Conservation (phyloP, 2,797 vertebrate genomes). For the Enteromius afrohamiltoni region DNA sequence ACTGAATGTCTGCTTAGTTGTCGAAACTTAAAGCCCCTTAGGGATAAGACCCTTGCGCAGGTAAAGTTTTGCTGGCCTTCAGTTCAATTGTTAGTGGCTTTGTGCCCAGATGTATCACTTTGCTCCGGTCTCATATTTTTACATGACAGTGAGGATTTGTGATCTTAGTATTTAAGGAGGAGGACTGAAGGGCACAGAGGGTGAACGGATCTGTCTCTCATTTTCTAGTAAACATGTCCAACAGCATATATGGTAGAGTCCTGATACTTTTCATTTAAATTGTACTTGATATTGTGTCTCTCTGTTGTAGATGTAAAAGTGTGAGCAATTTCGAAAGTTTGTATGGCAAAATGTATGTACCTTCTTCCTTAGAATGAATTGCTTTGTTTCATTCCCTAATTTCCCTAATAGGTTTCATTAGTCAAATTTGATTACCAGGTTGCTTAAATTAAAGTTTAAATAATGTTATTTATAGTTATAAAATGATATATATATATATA, state of each 20-base stretch:
- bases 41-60: conserved; percentile 64
- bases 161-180: conserved; percentile 38
- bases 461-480: background rate
- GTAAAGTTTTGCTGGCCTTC: conserved; percentile 70
- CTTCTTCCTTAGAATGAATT: background rate
- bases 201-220: background rate
- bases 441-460: background rate
- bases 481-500: background rate
- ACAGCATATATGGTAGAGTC: background rate
- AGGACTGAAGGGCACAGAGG: conserved; percentile 37
- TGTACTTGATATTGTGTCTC: background rate
- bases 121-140: conserved; percentile 46
- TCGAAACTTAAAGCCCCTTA: conserved; percentile 67
- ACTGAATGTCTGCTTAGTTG: conserved; percentile 78
- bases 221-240: conserved; percentile 12
- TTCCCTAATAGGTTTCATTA: background rate
- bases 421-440: background rate
- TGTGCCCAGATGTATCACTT: conserved; percentile 54
- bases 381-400: background rate
- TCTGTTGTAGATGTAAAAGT: conserved; percentile 3
- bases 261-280: background rate
- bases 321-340: background rate
- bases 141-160: conserved; percentile 32
- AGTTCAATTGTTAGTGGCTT: conserved; percentile 71
- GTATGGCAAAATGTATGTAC: background rate